A percentile compares a stretch with the other conserved stretches of the same genome.
Evolutionary conservation across 2,797 vertebrate genomes (phyloP).

Genomic region (Pangasius sanitwongsei): DNA sequence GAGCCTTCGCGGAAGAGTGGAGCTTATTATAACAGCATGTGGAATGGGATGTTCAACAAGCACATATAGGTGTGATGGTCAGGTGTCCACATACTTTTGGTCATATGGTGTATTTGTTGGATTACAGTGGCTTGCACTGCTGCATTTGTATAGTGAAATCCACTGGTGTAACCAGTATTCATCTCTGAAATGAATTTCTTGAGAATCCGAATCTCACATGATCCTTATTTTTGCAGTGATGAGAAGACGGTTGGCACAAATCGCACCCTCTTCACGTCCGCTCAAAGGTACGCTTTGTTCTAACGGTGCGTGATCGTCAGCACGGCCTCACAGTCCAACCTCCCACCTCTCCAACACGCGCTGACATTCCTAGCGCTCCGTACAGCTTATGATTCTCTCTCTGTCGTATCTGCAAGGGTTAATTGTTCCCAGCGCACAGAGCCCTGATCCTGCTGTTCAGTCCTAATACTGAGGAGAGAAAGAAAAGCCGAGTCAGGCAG

Average conservation of each 20-base stretch:
- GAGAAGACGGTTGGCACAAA: neutral
- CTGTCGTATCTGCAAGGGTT: neutral
- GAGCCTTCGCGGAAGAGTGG: neutral
- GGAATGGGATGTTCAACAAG: neutral
- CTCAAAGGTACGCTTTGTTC: constrained; percentile 30
- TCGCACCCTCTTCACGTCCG: neutral
- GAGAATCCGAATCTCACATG: neutral
- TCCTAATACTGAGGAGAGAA: neutral
- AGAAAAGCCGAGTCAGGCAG: constrained; percentile 30
- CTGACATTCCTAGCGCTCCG: neutral
- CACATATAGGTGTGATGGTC: neutral
- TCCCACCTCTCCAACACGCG: neutral
- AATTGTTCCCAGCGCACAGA: constrained; percentile 11
- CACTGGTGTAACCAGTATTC: neutral
- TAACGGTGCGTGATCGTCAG: neutral
- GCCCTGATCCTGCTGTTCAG: neutral
- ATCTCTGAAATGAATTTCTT: neutral
- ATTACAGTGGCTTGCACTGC: neutral
- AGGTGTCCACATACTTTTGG: neutral
- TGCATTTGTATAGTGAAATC: neutral
- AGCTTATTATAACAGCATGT: neutral
- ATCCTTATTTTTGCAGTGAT: neutral
- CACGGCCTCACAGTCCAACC: neutral
- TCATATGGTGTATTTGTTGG: neutral
- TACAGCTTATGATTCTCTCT: neutral